These are phyloP conservation scores for Gallinago jamesoni DNA, from an alignment of 2,113 vertebrate genomes.

Conservation along the genomic window DNA sequence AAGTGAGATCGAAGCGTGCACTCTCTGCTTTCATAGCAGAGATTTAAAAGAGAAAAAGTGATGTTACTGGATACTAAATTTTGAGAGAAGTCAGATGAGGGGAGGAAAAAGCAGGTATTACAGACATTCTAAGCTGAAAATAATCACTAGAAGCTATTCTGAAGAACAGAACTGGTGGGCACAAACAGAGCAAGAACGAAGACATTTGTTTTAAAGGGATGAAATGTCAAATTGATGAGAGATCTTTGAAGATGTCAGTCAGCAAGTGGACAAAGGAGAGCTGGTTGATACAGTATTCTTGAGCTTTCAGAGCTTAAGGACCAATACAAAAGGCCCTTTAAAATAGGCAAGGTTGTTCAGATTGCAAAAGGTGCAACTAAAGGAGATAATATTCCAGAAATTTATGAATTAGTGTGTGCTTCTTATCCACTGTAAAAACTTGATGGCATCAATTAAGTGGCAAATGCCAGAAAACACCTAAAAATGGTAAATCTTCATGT, in stretches of 20 bases:
- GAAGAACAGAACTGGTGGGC: neutral
- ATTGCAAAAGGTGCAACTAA: neutral
- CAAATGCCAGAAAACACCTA: neutral
- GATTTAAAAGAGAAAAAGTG: neutral
- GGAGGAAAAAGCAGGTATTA: neutral
- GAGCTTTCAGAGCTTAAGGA: neutral
- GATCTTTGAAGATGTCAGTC: neutral
- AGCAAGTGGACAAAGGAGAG: neutral
- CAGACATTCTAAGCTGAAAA: neutral
- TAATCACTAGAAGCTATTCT: neutral
- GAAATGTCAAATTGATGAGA: neutral
- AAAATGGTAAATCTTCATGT: neutral
- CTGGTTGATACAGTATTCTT: neutral
- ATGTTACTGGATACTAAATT: neutral
- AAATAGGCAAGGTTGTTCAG: neutral
- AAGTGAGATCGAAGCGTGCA: neutral
- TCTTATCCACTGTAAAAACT: neutral
- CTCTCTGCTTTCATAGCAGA: neutral
- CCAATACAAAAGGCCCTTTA: neutral
- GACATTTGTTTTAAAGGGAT: neutral
- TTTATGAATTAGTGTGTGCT: neutral
- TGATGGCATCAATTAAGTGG: neutral
- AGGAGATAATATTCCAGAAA: neutral
- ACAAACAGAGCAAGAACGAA: neutral
- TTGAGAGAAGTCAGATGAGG: neutral